These are phyloP conservation scores for Salvator merianae DNA, from an alignment of 2,113 vertebrate species.

Conservation along the genomic window DNA sequence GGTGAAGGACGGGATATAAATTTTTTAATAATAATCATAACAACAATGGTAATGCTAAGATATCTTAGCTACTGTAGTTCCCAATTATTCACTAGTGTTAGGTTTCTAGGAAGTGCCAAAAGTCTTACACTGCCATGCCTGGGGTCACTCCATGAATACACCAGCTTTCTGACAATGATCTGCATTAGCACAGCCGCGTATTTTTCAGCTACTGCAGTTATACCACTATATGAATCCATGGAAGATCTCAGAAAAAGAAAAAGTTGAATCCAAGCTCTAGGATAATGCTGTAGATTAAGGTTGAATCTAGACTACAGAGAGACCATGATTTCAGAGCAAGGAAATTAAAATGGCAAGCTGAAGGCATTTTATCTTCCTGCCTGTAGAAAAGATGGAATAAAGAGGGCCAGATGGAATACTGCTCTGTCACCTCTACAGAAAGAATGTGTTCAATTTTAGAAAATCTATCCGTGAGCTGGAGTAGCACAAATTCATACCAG, in stretches of 20 bases:
- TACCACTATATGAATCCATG: background rate
- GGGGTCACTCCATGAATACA: too few relatives aligned
- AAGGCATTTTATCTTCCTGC: background rate
- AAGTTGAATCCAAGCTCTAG: background rate
- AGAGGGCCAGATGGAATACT: background rate
- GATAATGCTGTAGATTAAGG: background rate
- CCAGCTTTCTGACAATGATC: background rate
- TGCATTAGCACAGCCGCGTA: background rate
- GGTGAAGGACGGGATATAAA: too few relatives aligned
- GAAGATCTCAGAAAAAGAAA: background rate
- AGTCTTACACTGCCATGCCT: too few relatives aligned
- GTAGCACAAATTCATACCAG: background rate
- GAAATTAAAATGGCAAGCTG: conserved; percentile 12
- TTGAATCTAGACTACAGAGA: background rate
- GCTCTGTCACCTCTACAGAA: background rate
- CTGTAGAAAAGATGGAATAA: background rate
- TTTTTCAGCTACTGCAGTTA: background rate
- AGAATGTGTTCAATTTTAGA: conserved; percentile 2
- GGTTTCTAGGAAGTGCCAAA: too few relatives aligned
- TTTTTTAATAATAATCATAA: too few relatives aligned
- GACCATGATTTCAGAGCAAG: background rate
- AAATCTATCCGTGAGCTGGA: background rate
- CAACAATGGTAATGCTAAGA: too few relatives aligned
- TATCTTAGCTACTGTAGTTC: too few relatives aligned
- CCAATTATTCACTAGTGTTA: too few relatives aligned